Conservation (phyloP, 2,888 invertebrate genomes). For the Mayetiola destructor region DNA sequence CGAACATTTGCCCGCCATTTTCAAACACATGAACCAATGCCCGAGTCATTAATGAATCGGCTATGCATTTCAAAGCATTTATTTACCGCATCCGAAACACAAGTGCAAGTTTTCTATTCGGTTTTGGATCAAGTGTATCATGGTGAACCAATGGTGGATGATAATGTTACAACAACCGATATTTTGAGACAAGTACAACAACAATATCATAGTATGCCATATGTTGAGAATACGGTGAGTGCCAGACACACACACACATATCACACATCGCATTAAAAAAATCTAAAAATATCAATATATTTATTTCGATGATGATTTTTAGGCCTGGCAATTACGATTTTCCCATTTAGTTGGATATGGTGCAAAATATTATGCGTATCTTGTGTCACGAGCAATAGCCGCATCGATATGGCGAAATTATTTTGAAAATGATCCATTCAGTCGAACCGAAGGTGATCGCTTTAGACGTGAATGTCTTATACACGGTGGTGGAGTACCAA, state of each 20-base stretch:
- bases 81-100: constrained; percentile 79
- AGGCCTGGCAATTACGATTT: constrained; percentile 93
- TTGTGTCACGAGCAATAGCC: constrained; percentile 86
- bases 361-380: constrained; percentile 95
- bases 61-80: constrained; percentile 74
- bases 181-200: constrained; percentile 62
- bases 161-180: constrained; percentile 46
- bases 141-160: constrained; percentile 29
- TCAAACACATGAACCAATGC: constrained; percentile 71
- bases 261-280: neutral
- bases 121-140: constrained; percentile 85
- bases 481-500: constrained; percentile 78
- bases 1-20: constrained; percentile 80
- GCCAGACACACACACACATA: neutral
- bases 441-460: constrained; percentile 59
- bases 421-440: constrained; percentile 65
- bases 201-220: constrained; percentile 72
- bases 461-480: constrained; percentile 63
- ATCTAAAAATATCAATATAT: neutral
- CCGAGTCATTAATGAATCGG: constrained; percentile 61
- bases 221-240: constrained; percentile 69
- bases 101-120: constrained; percentile 82
- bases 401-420: constrained; percentile 84
- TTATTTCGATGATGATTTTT: constrained; percentile 16
- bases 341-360: constrained; percentile 96